phyloP scores from a whole-genome alignment of 2,797 vertebrate species.

The Distichodus sexfasciatus region DNA sequence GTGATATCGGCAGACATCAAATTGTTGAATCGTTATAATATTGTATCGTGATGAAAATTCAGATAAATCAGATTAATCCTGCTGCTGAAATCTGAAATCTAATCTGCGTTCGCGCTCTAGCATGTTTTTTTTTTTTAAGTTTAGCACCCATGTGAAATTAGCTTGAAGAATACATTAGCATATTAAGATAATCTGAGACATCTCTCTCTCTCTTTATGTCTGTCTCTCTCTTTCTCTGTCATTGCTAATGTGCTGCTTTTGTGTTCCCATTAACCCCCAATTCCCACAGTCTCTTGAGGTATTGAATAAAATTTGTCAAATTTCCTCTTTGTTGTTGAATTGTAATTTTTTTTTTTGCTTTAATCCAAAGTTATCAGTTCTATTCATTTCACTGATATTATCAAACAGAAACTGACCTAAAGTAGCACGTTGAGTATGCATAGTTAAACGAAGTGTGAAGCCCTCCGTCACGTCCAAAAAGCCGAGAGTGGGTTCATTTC shows the following conservation, averaged over 20 bases:
- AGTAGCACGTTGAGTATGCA: background rate
- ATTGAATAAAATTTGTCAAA: background rate
- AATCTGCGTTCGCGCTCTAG: constrained; percentile 45
- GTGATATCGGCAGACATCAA: too few relatives aligned
- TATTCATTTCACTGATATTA: too few relatives aligned
- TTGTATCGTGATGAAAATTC: too few relatives aligned
- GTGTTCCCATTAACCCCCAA: constrained; percentile 27
- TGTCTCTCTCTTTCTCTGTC: background rate
- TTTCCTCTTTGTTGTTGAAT: background rate
- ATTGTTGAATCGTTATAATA: too few relatives aligned
- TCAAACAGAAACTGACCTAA: background rate
- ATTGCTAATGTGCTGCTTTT: constrained; percentile 38
- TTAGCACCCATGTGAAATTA: constrained; percentile 61
- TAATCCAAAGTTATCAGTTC: too few relatives aligned
- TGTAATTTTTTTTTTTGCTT: too few relatives aligned
- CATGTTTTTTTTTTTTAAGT: constrained; percentile 46
- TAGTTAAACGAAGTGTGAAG: constrained; percentile 51
- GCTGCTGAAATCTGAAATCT: constrained; percentile 57
- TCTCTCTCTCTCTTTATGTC: background rate
- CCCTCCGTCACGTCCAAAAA: constrained; percentile 36
- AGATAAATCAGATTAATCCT: constrained; percentile 65
- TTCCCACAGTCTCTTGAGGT: background rate
- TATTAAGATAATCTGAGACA: constrained; percentile 57
- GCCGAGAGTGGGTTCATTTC: constrained; percentile 71
- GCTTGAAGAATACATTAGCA: constrained; percentile 67